Evolutionary conservation across 2,888 invertebrate genomes (phyloP).

Genomic region (Ashinkailepas kermadecensis): DNA sequence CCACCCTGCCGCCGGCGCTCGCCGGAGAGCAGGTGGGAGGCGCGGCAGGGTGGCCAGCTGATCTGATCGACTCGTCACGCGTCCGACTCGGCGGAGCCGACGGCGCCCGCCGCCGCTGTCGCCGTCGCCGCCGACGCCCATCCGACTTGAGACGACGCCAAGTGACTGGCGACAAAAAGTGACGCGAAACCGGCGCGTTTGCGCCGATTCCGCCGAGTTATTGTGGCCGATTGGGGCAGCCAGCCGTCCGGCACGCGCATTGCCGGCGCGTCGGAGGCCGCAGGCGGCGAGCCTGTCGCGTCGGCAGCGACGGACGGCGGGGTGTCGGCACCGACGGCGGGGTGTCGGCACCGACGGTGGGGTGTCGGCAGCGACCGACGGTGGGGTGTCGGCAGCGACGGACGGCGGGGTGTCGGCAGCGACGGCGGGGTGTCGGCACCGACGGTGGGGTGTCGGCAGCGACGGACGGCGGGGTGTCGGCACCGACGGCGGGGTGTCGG

Average conservation of each 20-base stretch:
- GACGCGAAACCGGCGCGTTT: neutral
- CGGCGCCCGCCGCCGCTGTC: no score
- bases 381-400: neutral
- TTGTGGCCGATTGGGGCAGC: neutral
- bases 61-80: no score
- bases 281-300: neutral
- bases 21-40: no score
- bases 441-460: neutral
- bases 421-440: neutral
- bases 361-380: neutral
- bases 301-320: neutral
- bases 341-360: neutral
- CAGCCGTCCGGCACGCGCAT: neutral
- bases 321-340: no score
- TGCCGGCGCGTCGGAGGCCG: neutral
- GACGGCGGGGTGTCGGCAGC: neutral
- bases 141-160: neutral
- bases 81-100: no score
- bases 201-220: slow-evolving; percentile 7
- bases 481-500: neutral
- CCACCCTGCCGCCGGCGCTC: no score
- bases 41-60: no score
- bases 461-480: neutral
- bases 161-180: neutral
- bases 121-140: neutral